Base-by-base conservation (phyloP, 2,797 vertebrate genomes). In the Phrynocephalus forsythii region DNA sequence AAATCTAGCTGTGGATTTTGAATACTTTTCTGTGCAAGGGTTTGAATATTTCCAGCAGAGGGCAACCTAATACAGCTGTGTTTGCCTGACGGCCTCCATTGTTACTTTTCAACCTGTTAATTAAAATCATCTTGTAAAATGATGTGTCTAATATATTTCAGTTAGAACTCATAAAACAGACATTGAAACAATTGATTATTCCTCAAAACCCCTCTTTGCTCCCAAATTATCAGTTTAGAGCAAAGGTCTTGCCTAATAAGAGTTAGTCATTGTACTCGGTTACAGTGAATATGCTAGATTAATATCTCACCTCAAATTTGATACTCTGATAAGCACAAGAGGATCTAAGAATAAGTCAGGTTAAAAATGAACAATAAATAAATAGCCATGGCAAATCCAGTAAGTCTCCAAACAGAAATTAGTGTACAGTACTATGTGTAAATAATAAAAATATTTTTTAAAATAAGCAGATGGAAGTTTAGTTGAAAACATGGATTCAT, bases 31-130 rank as follows among this genome's bases (percentile, higher is more conserved):
- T 76, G 28, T 26, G 48, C 33, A 26, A 15, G 24, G 79, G 16
- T 38, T 60, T 33, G 77, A 84, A 69, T 56, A 82, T 63, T 52
- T 82, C 82, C 89, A 87, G 78, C 38, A 90, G 89, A 87, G 86
- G 86, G 82, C 82, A 87, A 66, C 73, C 52, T 87, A 50, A 77
- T 66, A 69, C 38, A 82, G 72, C 16, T 76, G 79, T 67, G 72
- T 52, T 77, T 85, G 48, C 30, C 6, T 73, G 26, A 1, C 66
- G 48, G 20, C 52, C 16, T n/a, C 38, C 9, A 13, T 71, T 72
- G 8, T 63, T n/a, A 28, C 44, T 84, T 76, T 85, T 48, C 4
- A 66, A 86, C 48, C 0, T 16, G 1, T n/a, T 66, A n/a, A 48
- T 77, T 66, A 30, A 50, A 82, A 18, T 24, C 15, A 69, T 16